Evolutionary conservation across 2,797 vertebrate genomes (phyloP).

Genomic region (Gymnoscopelus braueri): DNA sequence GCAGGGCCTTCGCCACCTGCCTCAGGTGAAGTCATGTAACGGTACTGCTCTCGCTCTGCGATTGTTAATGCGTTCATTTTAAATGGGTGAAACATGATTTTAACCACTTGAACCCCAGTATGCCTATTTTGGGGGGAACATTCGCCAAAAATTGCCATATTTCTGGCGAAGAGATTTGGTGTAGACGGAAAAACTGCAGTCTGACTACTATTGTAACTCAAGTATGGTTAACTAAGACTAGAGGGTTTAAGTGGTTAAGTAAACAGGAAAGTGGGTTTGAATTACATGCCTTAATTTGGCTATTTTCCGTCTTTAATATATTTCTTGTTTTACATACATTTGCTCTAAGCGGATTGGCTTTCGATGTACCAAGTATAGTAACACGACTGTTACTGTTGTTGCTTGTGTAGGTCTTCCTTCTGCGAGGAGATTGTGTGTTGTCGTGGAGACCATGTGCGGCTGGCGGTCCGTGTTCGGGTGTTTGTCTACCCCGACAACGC

Average conservation of each 20-base stretch:
- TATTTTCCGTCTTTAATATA: too few relatives aligned
- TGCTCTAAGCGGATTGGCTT: not conserved
- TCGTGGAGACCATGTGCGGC: constrained; percentile 93
- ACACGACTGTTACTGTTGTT: constrained; percentile 37
- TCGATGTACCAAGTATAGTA: too few relatives aligned
- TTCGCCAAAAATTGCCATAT: too few relatives aligned
- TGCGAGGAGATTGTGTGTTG: constrained; percentile 96
- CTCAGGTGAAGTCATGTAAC: constrained; percentile 83
- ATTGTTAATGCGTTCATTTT: not conserved
- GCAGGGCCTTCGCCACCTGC: constrained; percentile 91
- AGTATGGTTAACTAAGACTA: too few relatives aligned
- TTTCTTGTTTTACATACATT: not conserved
- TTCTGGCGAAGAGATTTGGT: too few relatives aligned
- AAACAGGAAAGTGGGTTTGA: too few relatives aligned
- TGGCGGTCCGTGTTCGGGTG: constrained; percentile 92
- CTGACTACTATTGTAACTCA: too few relatives aligned
- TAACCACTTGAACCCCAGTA: not conserved
- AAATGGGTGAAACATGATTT: too few relatives aligned
- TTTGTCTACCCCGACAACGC: constrained; percentile 92
- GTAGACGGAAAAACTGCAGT: too few relatives aligned
- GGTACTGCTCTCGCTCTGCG: not conserved
- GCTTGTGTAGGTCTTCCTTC: constrained; percentile 88
- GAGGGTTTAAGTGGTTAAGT: too few relatives aligned
- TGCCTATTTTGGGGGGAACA: not conserved
- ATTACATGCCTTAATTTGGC: too few relatives aligned